Evolutionary conservation across 2,797 vertebrate genomes (phyloP), one percentile per base, ranked within the genome.

Genomic region (Sebastes trivittatus): DNA sequence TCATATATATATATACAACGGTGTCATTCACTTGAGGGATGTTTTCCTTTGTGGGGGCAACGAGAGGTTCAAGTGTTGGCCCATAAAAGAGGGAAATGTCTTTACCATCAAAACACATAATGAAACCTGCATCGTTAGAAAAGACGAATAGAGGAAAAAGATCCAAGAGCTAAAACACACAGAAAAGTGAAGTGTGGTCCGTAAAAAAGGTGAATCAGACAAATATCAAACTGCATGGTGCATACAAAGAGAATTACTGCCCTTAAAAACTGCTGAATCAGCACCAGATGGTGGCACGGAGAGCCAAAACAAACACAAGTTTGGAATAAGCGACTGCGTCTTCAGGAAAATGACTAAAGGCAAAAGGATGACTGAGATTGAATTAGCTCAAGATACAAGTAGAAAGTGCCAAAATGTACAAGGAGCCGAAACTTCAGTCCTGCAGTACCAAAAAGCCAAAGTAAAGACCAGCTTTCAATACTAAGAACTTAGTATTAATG

Each of bases 341-440:
- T 42, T 74, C 46, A 60, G 42, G 46, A 78, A 67, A 82, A 78
- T 55, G 70, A 80, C 67, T 72, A 69, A 74, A 87, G 49, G 72
- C 63, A 83, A 69, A 63, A 25, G 62, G 49, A 71, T 64, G 58
- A 77, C 46, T 81, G 81, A 81, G 68, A 75, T n/a, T 59, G 36
- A 86, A 72, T 84, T 25, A 79, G 75, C 73, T 75, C 32, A 70
- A 61, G 78, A 78, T 77, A 80, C 78, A n/a, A 58, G 72, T 16
- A 75, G 76, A 92, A 93, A 93, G 89, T 88, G 88, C 77, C 73
- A 54, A 88, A 89, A 89, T 77, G 77, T 87, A 87, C 60, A 81
- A 22, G 22, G n/a, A 78, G 74, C 82, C 29, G 59, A 78, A 75
- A 72, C 70, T 67, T 75, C 34, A 69, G 56, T 64, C 64, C 68